Evolutionary conservation across 2,113 vertebrate species (phyloP).

Genomic region (Hucho hucho): DNA sequence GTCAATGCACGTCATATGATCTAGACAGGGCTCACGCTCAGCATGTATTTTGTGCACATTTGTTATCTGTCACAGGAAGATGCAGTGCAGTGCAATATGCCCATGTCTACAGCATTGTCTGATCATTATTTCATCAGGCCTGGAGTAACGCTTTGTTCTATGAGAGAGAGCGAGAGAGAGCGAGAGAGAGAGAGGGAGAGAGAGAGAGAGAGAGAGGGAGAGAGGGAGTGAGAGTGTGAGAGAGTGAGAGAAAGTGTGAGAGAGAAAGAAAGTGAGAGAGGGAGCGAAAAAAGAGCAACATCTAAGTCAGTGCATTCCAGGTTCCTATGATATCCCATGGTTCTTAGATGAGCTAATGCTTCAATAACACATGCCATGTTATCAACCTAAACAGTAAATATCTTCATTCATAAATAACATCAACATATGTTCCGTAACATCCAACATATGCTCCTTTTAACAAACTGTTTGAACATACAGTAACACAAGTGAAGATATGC

Average conservation of each 20-base stretch:
- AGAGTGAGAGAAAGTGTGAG: background rate
- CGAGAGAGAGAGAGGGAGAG: background rate
- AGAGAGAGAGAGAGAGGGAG: background rate
- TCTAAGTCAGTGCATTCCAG: background rate
- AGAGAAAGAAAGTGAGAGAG: background rate
- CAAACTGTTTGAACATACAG: slow-evolving; percentile 9
- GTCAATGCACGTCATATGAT: background rate
- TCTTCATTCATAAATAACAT: slow-evolving; percentile 3
- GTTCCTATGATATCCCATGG: background rate
- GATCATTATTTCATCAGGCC: background rate
- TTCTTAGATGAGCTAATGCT: background rate
- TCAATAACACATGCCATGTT: background rate
- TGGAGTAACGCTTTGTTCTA: background rate
- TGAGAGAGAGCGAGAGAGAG: background rate
- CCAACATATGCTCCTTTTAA: background rate
- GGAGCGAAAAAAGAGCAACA: background rate
- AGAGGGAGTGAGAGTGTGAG: background rate
- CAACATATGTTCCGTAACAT: background rate
- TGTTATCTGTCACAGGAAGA: background rate
- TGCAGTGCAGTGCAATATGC: background rate
- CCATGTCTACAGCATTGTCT: background rate
- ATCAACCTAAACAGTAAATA: background rate
- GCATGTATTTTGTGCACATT: background rate
- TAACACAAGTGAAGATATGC: slow-evolving; percentile 24
- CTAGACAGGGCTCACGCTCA: background rate